Conservation (phyloP, 2,888 invertebrate genomes). For the Athalia cordata region DNA sequence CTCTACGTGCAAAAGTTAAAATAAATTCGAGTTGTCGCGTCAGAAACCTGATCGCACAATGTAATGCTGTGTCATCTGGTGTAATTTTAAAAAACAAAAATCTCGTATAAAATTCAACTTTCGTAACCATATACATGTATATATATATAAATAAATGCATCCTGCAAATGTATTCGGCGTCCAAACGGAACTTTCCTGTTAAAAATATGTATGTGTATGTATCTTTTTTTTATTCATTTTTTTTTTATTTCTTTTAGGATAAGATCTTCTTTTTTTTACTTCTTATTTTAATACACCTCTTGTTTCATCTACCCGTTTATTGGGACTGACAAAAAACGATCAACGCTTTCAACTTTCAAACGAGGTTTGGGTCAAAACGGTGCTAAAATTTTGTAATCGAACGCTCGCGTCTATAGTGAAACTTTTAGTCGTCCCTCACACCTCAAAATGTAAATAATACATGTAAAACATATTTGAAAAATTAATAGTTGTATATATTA, state of each 20-base stretch:
- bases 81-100: background rate
- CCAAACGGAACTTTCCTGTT: conserved; percentile 28
- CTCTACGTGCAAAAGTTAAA: background rate
- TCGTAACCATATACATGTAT: conserved; percentile 21
- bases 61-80: background rate
- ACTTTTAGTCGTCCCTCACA: background rate
- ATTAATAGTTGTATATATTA: background rate
- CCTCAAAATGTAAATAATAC: background rate
- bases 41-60: conserved; percentile 14
- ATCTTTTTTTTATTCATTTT: background rate
- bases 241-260: background rate
- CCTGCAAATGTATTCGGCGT: conserved; percentile 18
- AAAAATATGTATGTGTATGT: no score
- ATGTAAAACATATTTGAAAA: background rate
- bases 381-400: conserved; percentile 34
- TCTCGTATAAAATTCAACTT: conserved; percentile 31
- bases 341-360: conserved; percentile 36
- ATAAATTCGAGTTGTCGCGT: background rate
- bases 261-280: no score
- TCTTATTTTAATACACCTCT: background rate
- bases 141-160: conserved; percentile 8
- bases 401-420: conserved; percentile 3
- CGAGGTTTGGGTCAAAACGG: conserved; percentile 29
- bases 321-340: conserved; percentile 20
- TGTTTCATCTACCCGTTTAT: conserved; percentile 15